phyloP scores from a whole-genome alignment of 2,113 vertebrate genomes.

The Tetrao urogallus region DNA sequence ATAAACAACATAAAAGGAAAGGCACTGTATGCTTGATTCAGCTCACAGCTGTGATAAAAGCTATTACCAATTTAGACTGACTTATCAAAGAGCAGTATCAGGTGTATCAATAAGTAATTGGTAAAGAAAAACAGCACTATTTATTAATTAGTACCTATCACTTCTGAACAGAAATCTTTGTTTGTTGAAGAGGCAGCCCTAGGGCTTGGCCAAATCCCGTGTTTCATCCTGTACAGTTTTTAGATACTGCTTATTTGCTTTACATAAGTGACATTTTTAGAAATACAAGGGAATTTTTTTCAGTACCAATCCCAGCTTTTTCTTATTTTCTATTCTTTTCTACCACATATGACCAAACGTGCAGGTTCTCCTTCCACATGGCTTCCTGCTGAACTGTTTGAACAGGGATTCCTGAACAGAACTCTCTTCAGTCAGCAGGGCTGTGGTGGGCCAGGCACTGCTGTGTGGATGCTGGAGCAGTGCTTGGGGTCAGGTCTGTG shows the following conservation, averaged over 20 bases:
- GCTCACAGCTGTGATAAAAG: constrained; percentile 44
- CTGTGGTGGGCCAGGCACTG: not conserved
- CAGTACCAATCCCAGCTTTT: not conserved
- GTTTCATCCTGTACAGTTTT: not conserved
- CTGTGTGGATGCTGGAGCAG: not conserved
- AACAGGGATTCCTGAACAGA: not conserved
- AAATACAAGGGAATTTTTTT: not conserved
- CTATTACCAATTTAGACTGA: constrained; percentile 14
- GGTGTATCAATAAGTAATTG: constrained; percentile 54
- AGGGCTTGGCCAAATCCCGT: not conserved
- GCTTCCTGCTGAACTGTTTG: not conserved
- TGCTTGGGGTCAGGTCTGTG: fast-evolving
- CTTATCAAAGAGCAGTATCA: constrained; percentile 40
- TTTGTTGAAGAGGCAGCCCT: not conserved
- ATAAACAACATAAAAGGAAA: constrained; percentile 59
- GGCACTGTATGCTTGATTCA: not conserved
- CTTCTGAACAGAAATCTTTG: not conserved
- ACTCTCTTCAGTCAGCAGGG: not conserved
- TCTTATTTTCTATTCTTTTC: not conserved
- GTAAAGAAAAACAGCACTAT: not conserved
- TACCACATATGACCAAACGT: fast-evolving
- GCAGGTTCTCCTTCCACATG: not conserved
- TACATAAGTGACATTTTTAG: not conserved
- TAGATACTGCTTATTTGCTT: not conserved
- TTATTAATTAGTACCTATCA: constrained; percentile 54